Percentiles rank a stretch among this genome's conserved stretches.
phyloP scores from a whole-genome alignment of 2,888 invertebrate species.

The Andrena haemorrhoa region DNA sequence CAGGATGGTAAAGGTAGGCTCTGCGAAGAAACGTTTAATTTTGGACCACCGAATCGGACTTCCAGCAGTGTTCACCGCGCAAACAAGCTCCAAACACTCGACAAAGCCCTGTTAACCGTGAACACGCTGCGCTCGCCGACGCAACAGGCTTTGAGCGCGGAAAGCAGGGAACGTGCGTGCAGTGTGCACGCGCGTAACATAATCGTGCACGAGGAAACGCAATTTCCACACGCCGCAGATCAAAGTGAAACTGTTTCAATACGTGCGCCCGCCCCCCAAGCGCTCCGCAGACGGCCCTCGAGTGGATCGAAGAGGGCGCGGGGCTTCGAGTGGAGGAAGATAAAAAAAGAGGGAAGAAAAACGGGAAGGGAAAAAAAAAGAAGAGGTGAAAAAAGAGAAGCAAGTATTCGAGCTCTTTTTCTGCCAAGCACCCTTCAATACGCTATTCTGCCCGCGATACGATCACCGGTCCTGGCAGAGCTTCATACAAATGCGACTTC shows the following conservation, averaged over 20 bases:
- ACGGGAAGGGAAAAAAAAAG: background rate
- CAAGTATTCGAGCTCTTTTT: constrained; percentile 46
- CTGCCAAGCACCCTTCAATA: constrained; percentile 43
- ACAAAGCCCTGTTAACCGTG: background rate
- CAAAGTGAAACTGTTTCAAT: constrained; percentile 68
- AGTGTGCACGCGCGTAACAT: constrained; percentile 29
- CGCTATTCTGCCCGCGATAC: constrained; percentile 28
- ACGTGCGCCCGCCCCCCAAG: constrained; percentile 21
- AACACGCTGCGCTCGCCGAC: constrained; percentile 10
- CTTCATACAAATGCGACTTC: constrained; percentile 37
- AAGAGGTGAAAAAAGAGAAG: constrained; percentile 7
- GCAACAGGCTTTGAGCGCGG: constrained; percentile 53
- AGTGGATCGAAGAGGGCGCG: constrained; percentile 52
- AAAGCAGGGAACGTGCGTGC: constrained; percentile 18
- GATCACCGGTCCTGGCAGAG: constrained; percentile 11
- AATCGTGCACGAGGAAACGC: constrained; percentile 66
- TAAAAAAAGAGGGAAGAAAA: constrained; percentile 23
- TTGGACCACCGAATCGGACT: background rate
- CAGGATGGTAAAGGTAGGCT: background rate
- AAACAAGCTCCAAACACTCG: constrained; percentile 5
- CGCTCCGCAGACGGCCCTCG: constrained; percentile 47
- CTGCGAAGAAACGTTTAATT: background rate
- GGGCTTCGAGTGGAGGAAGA: constrained; percentile 47
- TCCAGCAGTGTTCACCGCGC: background rate
- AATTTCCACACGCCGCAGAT: constrained; percentile 73